Evolutionary conservation across 92 coral and sea anemone genomes (phyloP), one percentile per base, ranked within the genome.

Genomic region (Chrysogorgia sp.): DNA sequence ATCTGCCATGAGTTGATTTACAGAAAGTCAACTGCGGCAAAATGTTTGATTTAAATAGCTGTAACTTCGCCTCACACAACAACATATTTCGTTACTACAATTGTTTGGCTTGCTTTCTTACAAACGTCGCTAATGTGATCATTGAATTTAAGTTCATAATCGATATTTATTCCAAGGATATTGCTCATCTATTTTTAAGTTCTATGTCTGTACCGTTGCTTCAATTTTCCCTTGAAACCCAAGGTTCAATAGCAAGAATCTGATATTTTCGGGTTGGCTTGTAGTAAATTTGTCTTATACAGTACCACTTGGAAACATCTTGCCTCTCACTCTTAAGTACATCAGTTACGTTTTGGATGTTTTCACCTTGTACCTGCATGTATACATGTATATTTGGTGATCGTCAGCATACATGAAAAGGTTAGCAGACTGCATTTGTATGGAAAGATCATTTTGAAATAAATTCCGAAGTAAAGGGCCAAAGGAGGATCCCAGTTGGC

Each of bases 371-470:
- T 61, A 34, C 83, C n/a, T n/a, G n/a, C n/a, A n/a, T n/a, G n/a
- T n/a, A n/a, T n/a, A n/a, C n/a, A n/a, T n/a, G 66, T 77, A 84
- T 64, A 66, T 77, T 40, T 84, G 84, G 31, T 84, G 84, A 72
- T 77, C 88, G 63, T 84, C 88, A 7, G 84, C 83, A 40, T 67
- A 77, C 83, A 84, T 77, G 40, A 70, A 66, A 23, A 84, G 45
- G 13, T 57, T 69, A n/a, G n/a, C n/a, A 34, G 58, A 37, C 52
- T 78, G 35, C 32, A 81, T 40, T 24, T 30, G 32, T 40, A 57
- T 77, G 35, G 81, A 59, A 26, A 82, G 67, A 31, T 81, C 72
- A 23, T 58, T 81, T 52, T 81, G 85, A 45, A 81, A 83, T 40
- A 65, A 32, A 15, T 70, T 70, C 77, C 77, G 47, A 14, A 70